Conservation (phyloP, 2,113 vertebrate species). For the Setophaga coronata region DNA sequence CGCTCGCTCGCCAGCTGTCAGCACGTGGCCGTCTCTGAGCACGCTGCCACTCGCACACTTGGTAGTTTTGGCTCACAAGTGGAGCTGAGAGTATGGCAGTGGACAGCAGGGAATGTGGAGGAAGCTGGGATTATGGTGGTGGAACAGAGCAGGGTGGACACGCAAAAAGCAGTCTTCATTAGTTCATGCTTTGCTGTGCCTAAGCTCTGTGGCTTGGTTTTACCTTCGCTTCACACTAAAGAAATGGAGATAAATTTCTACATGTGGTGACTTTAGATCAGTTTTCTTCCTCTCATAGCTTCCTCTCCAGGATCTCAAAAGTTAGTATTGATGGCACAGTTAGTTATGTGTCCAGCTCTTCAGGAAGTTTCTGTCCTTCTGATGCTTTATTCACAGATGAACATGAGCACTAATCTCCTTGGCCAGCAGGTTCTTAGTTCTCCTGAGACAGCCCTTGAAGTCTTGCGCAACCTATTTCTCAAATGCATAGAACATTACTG, state of each 20-base stretch:
- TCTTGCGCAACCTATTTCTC: not conserved
- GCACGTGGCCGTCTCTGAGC: not conserved
- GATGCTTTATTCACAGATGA: not conserved
- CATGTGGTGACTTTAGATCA: not conserved
- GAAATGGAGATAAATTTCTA: not conserved
- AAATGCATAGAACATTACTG: not conserved
- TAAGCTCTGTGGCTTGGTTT: not conserved
- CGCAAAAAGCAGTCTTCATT: not conserved
- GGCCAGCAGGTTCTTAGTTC: not conserved
- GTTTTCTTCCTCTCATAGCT: not conserved
- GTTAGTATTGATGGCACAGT: not conserved
- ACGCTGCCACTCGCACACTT: not conserved
- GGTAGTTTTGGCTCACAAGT: not conserved
- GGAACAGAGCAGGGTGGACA: not conserved
- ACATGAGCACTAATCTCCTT: not conserved
- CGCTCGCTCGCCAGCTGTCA: accelerated
- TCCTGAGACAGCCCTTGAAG: not conserved
- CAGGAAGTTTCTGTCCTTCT: not conserved
- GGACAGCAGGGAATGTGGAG: not conserved
- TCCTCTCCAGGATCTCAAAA: not conserved
- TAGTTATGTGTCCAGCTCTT: not conserved
- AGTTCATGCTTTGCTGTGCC: not conserved
- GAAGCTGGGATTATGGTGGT: not conserved
- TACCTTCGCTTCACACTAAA: not conserved
- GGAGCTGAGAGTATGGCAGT: not conserved